Percentiles rank a stretch among this genome's conserved stretches.
These are phyloP conservation scores for Leucophenga varia DNA, from an alignment of 1,140 invertebrate species.

Conservation along the genomic window DNA sequence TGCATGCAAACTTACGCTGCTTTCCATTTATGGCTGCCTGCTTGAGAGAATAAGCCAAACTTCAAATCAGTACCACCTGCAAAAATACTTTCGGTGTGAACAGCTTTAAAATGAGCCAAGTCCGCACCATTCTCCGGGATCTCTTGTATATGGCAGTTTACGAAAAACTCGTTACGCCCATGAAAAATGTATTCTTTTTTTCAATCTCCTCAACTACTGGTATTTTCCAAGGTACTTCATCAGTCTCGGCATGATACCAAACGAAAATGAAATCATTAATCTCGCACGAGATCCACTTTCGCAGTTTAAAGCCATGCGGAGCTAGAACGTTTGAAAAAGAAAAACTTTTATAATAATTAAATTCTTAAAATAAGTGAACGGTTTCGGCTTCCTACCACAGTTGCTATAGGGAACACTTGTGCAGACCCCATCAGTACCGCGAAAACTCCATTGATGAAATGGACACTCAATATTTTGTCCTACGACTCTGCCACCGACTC, in stretches of 20 bases:
- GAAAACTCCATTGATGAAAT: slow-evolving; percentile 85
- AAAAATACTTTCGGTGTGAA: slow-evolving; percentile 69
- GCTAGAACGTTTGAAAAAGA: slow-evolving; percentile 19
- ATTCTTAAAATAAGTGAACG: not conserved
- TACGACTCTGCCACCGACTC: slow-evolving; percentile 70
- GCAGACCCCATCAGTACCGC: slow-evolving; percentile 71
- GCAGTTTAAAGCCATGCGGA: slow-evolving; percentile 64
- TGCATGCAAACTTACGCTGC: slow-evolving; percentile 41
- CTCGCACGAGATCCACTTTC: slow-evolving; percentile 69
- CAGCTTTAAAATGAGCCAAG: slow-evolving; percentile 72
- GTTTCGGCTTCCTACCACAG: slow-evolving; percentile 19
- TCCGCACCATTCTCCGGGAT: slow-evolving; percentile 92
- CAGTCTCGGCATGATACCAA: slow-evolving; percentile 79
- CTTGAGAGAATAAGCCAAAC: slow-evolving; percentile 3
- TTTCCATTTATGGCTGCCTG: slow-evolving; percentile 37
- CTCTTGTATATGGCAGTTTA: slow-evolving; percentile 81
- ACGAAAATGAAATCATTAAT: slow-evolving; percentile 75
- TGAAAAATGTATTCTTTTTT: slow-evolving; percentile 66
- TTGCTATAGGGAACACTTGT: slow-evolving; percentile 67
- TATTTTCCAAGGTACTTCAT: slow-evolving; percentile 70
- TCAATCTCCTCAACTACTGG: slow-evolving; percentile 61
- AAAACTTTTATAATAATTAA: not conserved
- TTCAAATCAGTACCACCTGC: slow-evolving; percentile 59
- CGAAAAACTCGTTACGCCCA: slow-evolving; percentile 74
- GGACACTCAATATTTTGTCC: slow-evolving; percentile 83